These are phyloP conservation scores for Cynopterus sphinx DNA, from an alignment of 2,797 vertebrate species.

Conservation along the genomic window DNA sequence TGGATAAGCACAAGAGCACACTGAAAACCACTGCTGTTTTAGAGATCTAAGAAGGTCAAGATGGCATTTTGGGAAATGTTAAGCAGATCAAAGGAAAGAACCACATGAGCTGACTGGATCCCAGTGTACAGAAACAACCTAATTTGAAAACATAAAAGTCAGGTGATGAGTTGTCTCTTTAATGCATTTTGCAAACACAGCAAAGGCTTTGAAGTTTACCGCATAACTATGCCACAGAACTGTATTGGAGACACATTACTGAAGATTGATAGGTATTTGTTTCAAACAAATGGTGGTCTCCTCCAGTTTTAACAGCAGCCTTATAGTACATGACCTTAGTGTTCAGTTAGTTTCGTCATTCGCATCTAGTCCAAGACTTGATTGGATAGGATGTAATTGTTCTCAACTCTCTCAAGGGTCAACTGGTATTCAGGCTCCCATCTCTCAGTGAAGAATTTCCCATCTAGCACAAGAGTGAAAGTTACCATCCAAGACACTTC, in stretches of 20 bases:
- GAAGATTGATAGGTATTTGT: conserved; percentile 44
- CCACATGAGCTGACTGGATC: conserved; percentile 6
- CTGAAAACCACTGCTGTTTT: conserved; percentile 7
- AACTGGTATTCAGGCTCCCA: not conserved
- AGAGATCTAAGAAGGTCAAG: conserved; percentile 20
- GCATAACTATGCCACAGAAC: not conserved
- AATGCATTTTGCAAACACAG: conserved; percentile 72
- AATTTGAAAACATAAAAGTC: conserved; percentile 60
- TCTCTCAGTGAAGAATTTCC: not conserved
- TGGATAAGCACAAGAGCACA: not conserved
- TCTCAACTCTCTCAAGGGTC: not conserved
- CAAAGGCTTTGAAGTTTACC: conserved; percentile 38
- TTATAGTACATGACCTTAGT: conserved; percentile 3
- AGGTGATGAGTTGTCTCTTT: conserved; percentile 66
- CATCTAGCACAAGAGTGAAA: not conserved
- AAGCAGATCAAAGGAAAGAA: conserved; percentile 66
- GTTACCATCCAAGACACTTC: not conserved
- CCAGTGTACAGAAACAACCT: conserved; percentile 42
- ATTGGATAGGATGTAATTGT: not conserved
- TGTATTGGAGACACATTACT: not conserved
- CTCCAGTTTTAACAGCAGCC: conserved; percentile 25
- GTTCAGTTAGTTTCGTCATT: conserved; percentile 30
- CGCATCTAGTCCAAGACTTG: not conserved
- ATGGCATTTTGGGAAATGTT: conserved; percentile 54
- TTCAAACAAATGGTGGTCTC: not conserved